These are phyloP conservation scores for Eudasyphora cyanicolor DNA, from an alignment of 2,888 invertebrate genomes.

Conservation along the genomic window DNA sequence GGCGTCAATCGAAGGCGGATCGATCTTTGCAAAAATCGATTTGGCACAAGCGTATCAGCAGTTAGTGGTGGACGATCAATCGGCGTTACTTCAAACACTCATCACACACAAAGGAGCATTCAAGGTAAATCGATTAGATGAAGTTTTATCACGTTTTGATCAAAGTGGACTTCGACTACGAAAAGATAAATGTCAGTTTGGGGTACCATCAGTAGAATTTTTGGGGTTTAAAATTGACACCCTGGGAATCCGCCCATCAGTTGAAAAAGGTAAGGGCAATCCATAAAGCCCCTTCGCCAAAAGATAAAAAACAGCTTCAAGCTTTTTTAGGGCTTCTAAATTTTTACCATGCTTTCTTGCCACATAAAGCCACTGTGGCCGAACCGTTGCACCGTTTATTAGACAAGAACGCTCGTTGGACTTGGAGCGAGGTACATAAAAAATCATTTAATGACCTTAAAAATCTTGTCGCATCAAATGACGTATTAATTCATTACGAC, in stretches of 20 bases:
- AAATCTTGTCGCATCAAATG: no score
- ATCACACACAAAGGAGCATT: constrained; percentile 69
- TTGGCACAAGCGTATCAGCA: constrained; percentile 75
- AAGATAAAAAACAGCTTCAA: constrained; percentile 61
- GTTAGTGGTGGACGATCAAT: constrained; percentile 69
- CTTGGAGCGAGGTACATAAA: no score
- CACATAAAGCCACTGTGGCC: constrained; percentile 58
- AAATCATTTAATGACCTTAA: no score
- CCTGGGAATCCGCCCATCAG: constrained; percentile 54
- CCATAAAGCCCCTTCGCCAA: constrained; percentile 53
- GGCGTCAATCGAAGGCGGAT: constrained; percentile 69
- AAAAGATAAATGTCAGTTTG: constrained; percentile 56
- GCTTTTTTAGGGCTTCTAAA: constrained; percentile 58
- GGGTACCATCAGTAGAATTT: constrained; percentile 50
- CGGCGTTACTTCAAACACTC: constrained; percentile 69
- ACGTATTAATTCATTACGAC: no score
- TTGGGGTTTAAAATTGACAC: constrained; percentile 60
- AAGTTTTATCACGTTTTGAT: constrained; percentile 31
- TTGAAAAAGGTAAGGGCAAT: constrained; percentile 59
- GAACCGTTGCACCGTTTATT: no score
- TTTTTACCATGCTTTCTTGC: constrained; percentile 48
- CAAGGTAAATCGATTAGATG: constrained; percentile 50
- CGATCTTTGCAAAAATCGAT: no score
- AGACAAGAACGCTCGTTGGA: no score
- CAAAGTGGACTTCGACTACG: constrained; percentile 44